Evolutionary conservation across 1,140 invertebrate species (phyloP).

Genomic region (Hetaerina americana): DNA sequence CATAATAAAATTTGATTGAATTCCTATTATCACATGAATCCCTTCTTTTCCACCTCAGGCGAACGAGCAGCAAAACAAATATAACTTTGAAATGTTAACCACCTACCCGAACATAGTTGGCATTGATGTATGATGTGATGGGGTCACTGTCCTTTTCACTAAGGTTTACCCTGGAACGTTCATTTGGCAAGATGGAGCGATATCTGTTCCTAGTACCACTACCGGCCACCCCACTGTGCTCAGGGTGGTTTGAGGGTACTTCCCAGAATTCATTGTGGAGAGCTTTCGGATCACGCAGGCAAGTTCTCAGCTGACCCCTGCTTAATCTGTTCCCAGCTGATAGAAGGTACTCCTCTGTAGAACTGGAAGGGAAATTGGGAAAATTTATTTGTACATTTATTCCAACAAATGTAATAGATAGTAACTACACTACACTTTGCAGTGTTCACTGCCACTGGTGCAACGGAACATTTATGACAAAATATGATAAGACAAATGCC

Average conservation of each 20-base stretch:
- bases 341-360: conserved; percentile 47
- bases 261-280: conserved; percentile 88
- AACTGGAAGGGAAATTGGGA: no score
- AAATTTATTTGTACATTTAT: no score
- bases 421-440: no score
- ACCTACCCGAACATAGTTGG: conserved; percentile 71
- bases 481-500: no score
- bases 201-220: conserved; percentile 86
- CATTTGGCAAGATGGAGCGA: conserved; percentile 74
- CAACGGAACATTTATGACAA: no score
- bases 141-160: conserved; percentile 32
- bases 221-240: conserved; percentile 72
- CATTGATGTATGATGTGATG: conserved; percentile 61
- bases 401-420: no score
- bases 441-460: no score
- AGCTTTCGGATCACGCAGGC: conserved; percentile 34
- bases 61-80: no score
- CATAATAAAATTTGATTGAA: no score
- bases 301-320: conserved; percentile 53
- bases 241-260: conserved; percentile 78
- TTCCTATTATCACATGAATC: no score
- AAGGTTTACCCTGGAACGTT: conserved; percentile 56
- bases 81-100: no score
- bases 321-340: conserved; percentile 48
- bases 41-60: no score